These are phyloP conservation scores for Rhodinocichla rosea DNA, from an alignment of 2,113 vertebrate species.

Conservation along the genomic window DNA sequence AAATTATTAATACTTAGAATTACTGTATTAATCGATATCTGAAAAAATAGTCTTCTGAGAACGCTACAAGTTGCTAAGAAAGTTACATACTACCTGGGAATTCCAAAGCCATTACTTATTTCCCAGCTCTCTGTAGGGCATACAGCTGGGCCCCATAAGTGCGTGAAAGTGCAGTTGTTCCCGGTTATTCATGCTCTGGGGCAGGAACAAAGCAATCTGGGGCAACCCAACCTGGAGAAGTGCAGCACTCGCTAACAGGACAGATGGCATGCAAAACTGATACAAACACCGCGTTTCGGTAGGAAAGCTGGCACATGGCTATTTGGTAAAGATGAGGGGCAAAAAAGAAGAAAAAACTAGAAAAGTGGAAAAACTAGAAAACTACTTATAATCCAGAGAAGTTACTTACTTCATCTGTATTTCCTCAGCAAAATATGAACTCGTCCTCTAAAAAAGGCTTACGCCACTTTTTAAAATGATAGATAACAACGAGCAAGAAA, in stretches of 20 bases:
- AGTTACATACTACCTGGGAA: background rate
- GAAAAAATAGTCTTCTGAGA: background rate
- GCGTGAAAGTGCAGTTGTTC: background rate
- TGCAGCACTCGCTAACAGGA: background rate
- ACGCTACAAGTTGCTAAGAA: background rate
- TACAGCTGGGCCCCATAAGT: background rate
- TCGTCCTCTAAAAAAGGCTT: background rate
- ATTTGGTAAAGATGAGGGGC: background rate
- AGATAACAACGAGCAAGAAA: fast-evolving
- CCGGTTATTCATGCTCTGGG: background rate
- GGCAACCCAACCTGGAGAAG: background rate
- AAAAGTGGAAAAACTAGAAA: background rate
- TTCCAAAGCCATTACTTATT: background rate
- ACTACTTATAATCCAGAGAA: background rate
- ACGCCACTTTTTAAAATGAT: background rate
- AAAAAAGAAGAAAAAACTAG: background rate
- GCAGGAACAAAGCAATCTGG: constrained; percentile 12
- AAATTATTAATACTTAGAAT: background rate
- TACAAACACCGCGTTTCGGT: fast-evolving
- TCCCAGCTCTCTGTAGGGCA: background rate
- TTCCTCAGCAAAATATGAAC: background rate
- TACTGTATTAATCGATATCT: background rate
- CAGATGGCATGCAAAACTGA: background rate
- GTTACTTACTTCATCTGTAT: background rate
- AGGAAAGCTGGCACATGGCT: background rate